Evolutionary conservation across 2,888 invertebrate species (phyloP).

Genomic region (Poecilus cupreus): DNA sequence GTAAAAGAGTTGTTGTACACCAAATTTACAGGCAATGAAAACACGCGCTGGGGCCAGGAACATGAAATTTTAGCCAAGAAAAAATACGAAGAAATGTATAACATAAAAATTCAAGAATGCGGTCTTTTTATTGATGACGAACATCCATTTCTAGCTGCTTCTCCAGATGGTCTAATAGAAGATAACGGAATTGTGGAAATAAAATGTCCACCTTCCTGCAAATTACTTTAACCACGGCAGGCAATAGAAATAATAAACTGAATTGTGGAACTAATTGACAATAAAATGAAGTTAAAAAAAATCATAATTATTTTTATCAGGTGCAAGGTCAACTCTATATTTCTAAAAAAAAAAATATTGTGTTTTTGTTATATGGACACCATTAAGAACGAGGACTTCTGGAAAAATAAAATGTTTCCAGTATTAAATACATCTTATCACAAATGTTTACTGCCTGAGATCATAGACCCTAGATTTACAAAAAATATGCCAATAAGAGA

Average conservation of each 20-base stretch:
- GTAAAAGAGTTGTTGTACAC: constrained; percentile 40
- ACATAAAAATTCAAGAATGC: constrained; percentile 20
- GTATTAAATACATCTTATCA: not conserved
- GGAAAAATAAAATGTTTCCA: not conserved
- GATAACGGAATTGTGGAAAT: constrained; percentile 52
- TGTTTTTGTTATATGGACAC: constrained; percentile 36
- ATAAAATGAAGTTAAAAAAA: constrained; percentile 39
- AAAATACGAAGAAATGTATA: not conserved
- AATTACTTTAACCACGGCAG: constrained; percentile 37
- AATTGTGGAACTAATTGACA: constrained; percentile 15
- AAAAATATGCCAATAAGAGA: not conserved
- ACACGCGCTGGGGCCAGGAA: constrained; percentile 42
- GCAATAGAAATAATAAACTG: too few relatives aligned
- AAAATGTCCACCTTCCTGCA: constrained; percentile 52
- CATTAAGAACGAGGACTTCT: not conserved
- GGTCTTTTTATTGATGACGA: constrained; percentile 58
- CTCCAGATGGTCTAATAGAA: constrained; percentile 58
- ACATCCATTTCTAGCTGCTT: constrained; percentile 50
- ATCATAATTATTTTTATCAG: constrained; percentile 54
- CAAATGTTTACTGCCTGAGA: constrained; percentile 6
- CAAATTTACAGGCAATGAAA: constrained; percentile 39
- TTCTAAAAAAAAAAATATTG: constrained; percentile 32
- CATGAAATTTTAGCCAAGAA: constrained; percentile 24
- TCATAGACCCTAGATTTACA: not conserved
- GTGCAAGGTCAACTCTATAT: constrained; percentile 56